phyloP scores from a whole-genome alignment of 1,140 invertebrate species.

The Habropoda laboriosa region DNA sequence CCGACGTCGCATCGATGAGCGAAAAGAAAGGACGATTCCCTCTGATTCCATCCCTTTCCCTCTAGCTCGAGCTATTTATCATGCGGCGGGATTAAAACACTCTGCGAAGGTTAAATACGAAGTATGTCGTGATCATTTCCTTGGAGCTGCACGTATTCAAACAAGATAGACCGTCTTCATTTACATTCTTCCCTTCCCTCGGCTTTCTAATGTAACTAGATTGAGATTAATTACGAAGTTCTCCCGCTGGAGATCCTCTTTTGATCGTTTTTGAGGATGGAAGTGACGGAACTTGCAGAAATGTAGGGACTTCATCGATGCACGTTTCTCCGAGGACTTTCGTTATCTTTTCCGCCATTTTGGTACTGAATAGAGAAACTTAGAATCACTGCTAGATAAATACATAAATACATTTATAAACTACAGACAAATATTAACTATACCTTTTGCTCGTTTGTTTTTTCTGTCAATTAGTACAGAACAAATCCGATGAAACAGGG shows the following conservation, averaged over 20 bases:
- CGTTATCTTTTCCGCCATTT: no score
- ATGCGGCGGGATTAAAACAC: constrained; percentile 25
- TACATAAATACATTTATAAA: no score
- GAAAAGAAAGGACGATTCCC: background rate
- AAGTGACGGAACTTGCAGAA: no score
- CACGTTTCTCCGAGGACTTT: no score
- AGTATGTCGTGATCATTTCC: background rate
- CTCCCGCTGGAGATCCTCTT: no score
- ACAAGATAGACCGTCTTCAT: background rate
- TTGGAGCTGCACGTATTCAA: background rate
- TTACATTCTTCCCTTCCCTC: background rate
- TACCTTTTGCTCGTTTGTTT: background rate
- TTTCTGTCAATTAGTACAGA: background rate
- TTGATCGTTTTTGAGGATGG: no score
- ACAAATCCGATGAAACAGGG: background rate
- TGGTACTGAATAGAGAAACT: no score
- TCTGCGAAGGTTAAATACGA: background rate
- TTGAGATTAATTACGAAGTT: background rate
- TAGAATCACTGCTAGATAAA: no score
- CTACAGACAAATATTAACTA: no score
- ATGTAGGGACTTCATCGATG: no score
- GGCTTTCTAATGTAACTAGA: background rate
- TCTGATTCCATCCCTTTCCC: background rate
- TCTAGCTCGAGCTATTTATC: background rate
- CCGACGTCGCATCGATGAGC: background rate